These are phyloP conservation scores for Enteromius radiatus DNA, from an alignment of 2,797 vertebrate species.

Conservation along the genomic window DNA sequence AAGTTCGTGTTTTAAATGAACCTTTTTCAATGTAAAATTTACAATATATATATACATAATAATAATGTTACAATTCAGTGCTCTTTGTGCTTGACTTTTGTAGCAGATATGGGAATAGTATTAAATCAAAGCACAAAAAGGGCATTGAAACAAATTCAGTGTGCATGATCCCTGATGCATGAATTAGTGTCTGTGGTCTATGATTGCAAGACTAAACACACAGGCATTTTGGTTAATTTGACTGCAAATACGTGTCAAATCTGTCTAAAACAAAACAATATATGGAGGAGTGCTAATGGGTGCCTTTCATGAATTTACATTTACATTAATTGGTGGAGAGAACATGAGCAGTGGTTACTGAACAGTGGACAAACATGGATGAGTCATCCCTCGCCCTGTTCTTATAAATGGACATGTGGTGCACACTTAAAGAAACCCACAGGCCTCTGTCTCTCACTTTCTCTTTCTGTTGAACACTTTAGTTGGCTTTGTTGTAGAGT, in stretches of 20 bases:
- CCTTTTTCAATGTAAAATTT: no score
- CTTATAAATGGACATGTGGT: slow-evolving; percentile 20
- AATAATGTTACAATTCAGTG: neutral
- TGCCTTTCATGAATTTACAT: slow-evolving; percentile 20
- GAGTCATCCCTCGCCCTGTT: slow-evolving; percentile 1
- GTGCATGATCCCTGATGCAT: neutral
- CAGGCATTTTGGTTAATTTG: neutral
- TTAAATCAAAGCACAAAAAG: neutral
- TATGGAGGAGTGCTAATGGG: neutral
- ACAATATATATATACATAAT: no score
- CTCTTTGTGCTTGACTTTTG: neutral
- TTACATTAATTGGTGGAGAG: neutral
- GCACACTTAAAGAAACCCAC: neutral
- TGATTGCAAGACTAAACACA: neutral
- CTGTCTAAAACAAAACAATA: neutral
- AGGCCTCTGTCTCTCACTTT: neutral
- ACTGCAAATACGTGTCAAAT: neutral
- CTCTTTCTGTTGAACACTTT: neutral
- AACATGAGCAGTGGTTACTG: slow-evolving; percentile 13
- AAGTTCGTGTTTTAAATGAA: no score
- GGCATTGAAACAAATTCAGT: neutral
- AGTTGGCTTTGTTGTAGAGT: neutral
- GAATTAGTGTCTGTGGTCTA: neutral
- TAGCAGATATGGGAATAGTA: neutral
- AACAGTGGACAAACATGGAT: slow-evolving; percentile 2